A percentile compares a stretch with the other conserved stretches of the same genome.
phyloP scores from a whole-genome alignment of 2,113 vertebrate genomes.

The Phaethon lepturus region DNA sequence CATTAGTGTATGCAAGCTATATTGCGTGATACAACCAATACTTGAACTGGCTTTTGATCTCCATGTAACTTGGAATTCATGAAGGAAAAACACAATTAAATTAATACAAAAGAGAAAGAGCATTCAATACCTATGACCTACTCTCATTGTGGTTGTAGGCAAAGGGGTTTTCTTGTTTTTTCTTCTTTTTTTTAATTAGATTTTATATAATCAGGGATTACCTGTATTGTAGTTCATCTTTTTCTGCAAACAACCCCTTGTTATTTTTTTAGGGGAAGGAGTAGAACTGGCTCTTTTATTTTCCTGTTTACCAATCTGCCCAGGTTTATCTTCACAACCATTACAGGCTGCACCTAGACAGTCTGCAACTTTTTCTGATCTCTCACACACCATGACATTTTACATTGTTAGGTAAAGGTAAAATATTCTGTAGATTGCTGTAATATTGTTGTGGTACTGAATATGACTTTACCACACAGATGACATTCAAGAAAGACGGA shows the following conservation, averaged over 20 bases:
- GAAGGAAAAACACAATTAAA: background rate
- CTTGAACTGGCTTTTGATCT: background rate
- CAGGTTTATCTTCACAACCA: background rate
- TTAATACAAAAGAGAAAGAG: background rate
- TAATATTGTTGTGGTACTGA: slow-evolving; percentile 13
- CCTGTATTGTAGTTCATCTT: background rate
- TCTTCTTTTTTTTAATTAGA: background rate
- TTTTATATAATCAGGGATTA: background rate
- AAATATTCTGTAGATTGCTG: background rate
- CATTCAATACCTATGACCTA: background rate
- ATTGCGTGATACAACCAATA: background rate
- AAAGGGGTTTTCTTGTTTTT: background rate
- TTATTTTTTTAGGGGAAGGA: background rate
- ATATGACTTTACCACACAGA: background rate
- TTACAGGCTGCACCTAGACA: background rate
- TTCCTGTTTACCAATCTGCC: background rate
- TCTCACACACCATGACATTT: background rate
- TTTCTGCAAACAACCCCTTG: background rate
- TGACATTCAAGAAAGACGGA: slow-evolving; percentile 38
- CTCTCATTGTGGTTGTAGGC: background rate
- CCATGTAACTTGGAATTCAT: background rate
- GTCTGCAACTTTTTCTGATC: background rate
- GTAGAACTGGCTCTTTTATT: background rate
- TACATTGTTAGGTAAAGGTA: background rate
- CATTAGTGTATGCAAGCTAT: background rate